A percentile compares a stretch with the other conserved stretches of the same genome.
phyloP scores from a whole-genome alignment of 2,113 vertebrate genomes.

The Cygnus atratus region DNA sequence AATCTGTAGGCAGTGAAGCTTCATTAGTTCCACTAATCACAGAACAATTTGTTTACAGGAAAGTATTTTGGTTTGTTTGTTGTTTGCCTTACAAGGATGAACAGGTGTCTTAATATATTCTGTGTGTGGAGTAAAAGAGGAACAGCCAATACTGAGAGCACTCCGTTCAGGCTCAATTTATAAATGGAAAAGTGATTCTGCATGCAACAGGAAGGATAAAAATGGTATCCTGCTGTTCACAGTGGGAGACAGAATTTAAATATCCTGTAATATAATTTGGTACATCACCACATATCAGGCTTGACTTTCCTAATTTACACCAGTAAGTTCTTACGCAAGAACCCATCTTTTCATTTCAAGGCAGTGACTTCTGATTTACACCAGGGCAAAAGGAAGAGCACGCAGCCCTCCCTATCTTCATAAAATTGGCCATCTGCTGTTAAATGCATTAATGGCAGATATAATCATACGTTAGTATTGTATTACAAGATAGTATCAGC shows the following conservation, averaged over 20 bases:
- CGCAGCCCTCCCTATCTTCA: neutral
- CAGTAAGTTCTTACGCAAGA: conserved; percentile 22
- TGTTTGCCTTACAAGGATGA: conserved; percentile 40
- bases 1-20: conserved; percentile 5
- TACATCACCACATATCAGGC: conserved; percentile 62
- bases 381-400: neutral
- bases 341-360: neutral
- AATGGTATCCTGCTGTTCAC: conserved; percentile 69
- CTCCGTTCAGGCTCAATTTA: conserved; percentile 39
- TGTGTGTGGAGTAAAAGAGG: conserved; percentile 12
- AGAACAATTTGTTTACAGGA: conserved; percentile 22
- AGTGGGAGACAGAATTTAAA: conserved; percentile 70
- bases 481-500: neutral
- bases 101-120: conserved; percentile 40
- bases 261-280: conserved; percentile 71
- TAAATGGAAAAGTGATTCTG: conserved; percentile 49
- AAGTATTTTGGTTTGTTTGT: conserved; percentile 29
- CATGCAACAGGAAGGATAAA: conserved; percentile 69
- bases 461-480: neutral
- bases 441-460: conserved; percentile 50
- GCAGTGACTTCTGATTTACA: conserved; percentile 22
- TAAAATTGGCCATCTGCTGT: conserved; percentile 45
- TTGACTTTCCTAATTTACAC: conserved; percentile 63
- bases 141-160: conserved; percentile 31
- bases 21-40: conserved; percentile 46